These are phyloP conservation scores for Lithophane semibrunnea DNA, from an alignment of 2,888 invertebrate species.

Conservation along the genomic window DNA sequence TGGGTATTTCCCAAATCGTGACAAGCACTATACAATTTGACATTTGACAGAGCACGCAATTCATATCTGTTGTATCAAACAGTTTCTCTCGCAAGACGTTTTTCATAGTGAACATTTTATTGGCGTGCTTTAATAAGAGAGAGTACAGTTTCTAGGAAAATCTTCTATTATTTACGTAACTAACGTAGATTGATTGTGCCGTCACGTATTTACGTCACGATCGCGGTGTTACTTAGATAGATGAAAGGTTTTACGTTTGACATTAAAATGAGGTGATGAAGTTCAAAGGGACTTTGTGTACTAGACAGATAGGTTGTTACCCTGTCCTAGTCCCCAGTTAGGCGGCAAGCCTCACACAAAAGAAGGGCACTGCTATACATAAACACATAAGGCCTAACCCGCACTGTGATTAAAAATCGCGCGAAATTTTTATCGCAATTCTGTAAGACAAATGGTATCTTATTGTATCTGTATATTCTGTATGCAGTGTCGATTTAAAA, in stretches of 20 bases:
- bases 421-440: too few relatives aligned
- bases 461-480: too few relatives aligned
- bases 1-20: slow-evolving; percentile 29
- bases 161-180: slow-evolving; percentile 40
- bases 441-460: too few relatives aligned
- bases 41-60: slow-evolving; percentile 63
- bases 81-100: slow-evolving; percentile 38
- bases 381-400: too few relatives aligned
- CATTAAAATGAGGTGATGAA: slow-evolving; percentile 13
- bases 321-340: not conserved
- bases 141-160: slow-evolving; percentile 40
- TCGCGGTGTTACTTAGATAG: not conserved
- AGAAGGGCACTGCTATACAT: slow-evolving; percentile 26
- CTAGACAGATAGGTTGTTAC: slow-evolving; percentile 25
- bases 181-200: slow-evolving; percentile 19
- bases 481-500: too few relatives aligned
- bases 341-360: slow-evolving; percentile 24
- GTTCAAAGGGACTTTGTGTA: slow-evolving; percentile 40
- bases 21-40: slow-evolving; percentile 28
- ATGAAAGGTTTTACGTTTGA: slow-evolving; percentile 8
- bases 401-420: too few relatives aligned
- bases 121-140: slow-evolving; percentile 48
- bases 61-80: slow-evolving; percentile 22
- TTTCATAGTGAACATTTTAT: slow-evolving; percentile 45
- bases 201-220: slow-evolving; percentile 29